Evolutionary conservation across 1,140 invertebrate species (phyloP).

Genomic region (Calephelis nemesis): DNA sequence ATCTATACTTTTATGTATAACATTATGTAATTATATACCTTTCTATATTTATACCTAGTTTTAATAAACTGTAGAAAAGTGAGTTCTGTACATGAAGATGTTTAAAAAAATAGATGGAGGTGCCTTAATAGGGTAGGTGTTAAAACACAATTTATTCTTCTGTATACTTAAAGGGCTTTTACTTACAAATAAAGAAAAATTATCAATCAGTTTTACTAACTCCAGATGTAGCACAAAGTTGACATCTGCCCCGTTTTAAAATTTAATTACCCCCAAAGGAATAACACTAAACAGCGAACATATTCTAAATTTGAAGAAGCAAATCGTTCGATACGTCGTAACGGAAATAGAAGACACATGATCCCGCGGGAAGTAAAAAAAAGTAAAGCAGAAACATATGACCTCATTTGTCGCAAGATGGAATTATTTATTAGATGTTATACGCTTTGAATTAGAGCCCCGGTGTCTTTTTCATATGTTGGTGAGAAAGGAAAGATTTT

Average conservation of each 20-base stretch:
- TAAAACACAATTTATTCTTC: no score
- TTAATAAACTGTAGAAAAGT: no score
- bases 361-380: constrained; percentile 73
- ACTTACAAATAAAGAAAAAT: neutral
- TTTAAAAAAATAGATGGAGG: no score
- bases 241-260: constrained; percentile 59
- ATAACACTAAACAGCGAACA: constrained; percentile 74
- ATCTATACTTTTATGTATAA: no score
- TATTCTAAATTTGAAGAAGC: constrained; percentile 67
- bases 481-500: no score
- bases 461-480: neutral
- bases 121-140: no score
- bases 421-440: constrained; percentile 77
- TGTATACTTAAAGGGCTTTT: neutral
- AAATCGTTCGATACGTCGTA: constrained; percentile 68
- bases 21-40: no score
- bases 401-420: constrained; percentile 72
- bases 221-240: constrained; percentile 55
- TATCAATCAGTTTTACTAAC: constrained; percentile 25
- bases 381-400: constrained; percentile 75
- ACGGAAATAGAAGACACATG: constrained; percentile 78
- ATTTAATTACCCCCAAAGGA: constrained; percentile 70
- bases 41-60: no score
- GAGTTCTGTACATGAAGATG: no score
- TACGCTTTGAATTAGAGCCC: constrained; percentile 41